Conservation (phyloP, 1,140 invertebrate species). For the Drosophila eugracilis region DNA sequence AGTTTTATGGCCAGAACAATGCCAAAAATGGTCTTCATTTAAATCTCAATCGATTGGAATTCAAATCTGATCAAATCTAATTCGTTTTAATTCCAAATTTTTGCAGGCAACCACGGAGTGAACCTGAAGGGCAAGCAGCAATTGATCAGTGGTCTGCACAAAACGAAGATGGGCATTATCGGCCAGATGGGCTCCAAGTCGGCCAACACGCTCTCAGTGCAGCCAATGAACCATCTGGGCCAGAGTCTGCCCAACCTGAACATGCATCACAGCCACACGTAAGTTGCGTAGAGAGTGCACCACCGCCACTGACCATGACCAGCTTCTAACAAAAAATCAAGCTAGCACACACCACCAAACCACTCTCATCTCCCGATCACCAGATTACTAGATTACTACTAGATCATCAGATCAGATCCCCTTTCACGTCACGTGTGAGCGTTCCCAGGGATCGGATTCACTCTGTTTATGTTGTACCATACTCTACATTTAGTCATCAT, state of each 20-base stretch:
- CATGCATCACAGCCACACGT: conserved; percentile 79
- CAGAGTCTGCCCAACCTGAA: conserved; percentile 91
- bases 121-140: conserved; percentile 66
- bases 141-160: conserved; percentile 70
- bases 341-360: conserved; percentile 44
- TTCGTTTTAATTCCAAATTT: too few species aligned
- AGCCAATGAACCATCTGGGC: conserved; percentile 88
- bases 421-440: conserved; percentile 27
- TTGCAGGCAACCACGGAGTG: conserved; percentile 49
- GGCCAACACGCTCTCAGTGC: conserved; percentile 90
- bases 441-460: conserved; percentile 29
- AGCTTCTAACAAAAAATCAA: conserved; percentile 59
- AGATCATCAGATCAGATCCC: conserved; percentile 23
- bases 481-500: conserved; percentile 46
- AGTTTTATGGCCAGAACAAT: too few species aligned
- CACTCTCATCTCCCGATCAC: conserved; percentile 32
- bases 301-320: conserved; percentile 49
- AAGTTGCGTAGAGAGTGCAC: conserved; percentile 68
- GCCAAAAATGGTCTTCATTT: too few species aligned
- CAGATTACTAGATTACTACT: conserved; percentile 24
- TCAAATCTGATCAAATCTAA: too few species aligned
- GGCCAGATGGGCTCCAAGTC: conserved; percentile 83
- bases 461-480: conserved; percentile 49
- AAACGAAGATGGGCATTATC: conserved; percentile 78
- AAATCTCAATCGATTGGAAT: too few species aligned